Evolutionary conservation across 2,113 vertebrate genomes (phyloP).

Genomic region (Sphyrna mokarran): DNA sequence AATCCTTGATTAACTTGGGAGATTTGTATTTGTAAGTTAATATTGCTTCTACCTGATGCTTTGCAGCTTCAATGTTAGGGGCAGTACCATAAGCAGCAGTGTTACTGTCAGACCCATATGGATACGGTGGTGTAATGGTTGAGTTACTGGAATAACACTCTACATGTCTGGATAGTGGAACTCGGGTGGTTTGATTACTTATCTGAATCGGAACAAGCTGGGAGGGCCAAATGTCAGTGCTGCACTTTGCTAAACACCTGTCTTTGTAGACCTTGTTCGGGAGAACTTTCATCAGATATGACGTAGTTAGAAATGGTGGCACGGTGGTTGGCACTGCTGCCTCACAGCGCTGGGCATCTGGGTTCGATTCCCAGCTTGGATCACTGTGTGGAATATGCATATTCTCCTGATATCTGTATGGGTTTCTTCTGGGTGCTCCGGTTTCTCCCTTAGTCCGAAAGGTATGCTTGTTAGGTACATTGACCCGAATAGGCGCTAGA

Average conservation of each 20-base stretch:
- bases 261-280: not conserved
- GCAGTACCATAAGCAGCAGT: not conserved
- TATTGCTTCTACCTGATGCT: not conserved
- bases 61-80: not conserved
- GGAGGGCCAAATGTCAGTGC: no score
- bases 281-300: not conserved
- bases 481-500: no score
- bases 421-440: no score
- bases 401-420: no score
- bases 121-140: not conserved
- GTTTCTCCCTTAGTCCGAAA: no score
- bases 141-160: not conserved
- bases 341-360: no score
- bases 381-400: no score
- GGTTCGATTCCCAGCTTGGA: no score
- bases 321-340: no score
- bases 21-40: not conserved
- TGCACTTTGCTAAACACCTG: not conserved
- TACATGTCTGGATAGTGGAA: not conserved
- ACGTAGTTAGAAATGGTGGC: no score
- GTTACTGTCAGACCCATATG: not conserved
- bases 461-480: no score
- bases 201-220: no score
- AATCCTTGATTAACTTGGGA: not conserved
- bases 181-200: not conserved